A percentile compares a stretch with the other conserved stretches of the same genome.
Evolutionary conservation across 2,888 invertebrate genomes (phyloP).

Genomic region (Ectemnius continuus): DNA sequence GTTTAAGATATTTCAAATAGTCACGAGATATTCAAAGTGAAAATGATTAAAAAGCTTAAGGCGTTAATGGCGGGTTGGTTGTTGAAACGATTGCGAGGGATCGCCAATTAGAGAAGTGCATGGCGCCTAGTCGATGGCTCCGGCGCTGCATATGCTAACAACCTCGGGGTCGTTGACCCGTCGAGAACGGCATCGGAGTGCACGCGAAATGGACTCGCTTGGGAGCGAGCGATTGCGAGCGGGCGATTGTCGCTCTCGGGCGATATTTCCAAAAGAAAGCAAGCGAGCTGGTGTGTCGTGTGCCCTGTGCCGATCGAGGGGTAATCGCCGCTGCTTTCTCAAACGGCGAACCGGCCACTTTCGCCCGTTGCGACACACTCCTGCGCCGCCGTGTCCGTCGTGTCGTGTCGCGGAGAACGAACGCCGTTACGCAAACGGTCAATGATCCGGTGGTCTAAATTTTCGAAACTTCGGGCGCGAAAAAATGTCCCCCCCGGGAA

Average conservation of each 20-base stretch:
- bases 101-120: constrained; percentile 3
- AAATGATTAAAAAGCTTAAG: too few species aligned
- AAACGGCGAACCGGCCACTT: constrained; percentile 70
- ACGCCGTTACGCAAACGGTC: constrained; percentile 76
- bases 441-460: constrained; percentile 73
- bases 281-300: constrained; percentile 34
- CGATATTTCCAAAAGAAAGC: constrained; percentile 60
- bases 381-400: too few species aligned
- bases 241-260: constrained; percentile 17
- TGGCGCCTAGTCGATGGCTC: constrained; percentile 46
- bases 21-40: too few species aligned
- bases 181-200: constrained; percentile 29
- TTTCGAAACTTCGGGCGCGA: constrained; percentile 59
- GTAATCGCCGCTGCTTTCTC: constrained; percentile 73
- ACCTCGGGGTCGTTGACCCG: constrained; percentile 53
- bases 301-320: constrained; percentile 43
- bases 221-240: constrained; percentile 19
- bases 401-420: constrained; percentile 57
- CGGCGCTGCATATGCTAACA: constrained; percentile 22
- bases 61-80: too few species aligned
- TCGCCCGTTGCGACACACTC: constrained; percentile 76
- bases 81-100: neutral
- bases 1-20: too few species aligned
- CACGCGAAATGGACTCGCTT: constrained; percentile 35
- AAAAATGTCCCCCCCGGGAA: neutral